Base-by-base conservation (phyloP, 2,113 vertebrate species). In the Paedocypris sp. region DNA sequence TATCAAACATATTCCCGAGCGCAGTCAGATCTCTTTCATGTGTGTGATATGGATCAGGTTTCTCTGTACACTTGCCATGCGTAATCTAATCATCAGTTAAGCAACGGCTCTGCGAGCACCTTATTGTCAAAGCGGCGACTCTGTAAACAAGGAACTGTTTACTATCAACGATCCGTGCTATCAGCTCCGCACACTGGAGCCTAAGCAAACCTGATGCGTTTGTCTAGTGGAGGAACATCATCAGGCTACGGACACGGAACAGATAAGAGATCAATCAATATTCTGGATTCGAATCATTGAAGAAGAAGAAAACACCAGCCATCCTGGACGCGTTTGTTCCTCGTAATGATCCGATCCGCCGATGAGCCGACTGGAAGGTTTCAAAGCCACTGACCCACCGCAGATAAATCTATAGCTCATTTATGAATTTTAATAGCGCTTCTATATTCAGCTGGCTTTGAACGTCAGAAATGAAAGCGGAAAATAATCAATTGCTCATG, bases 31-130 rank as follows among this genome's bases (percentile, higher is more conserved):
- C 54, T 58, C 38, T 58, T 58, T 43, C 54, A 58, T 58, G 54
- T 45, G 26, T 31, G 25, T 43, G 16, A 11, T 41, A 56, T 43
- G 22, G 54, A 43, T 58, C 25, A 43, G 26, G 26, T 58, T 58
- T 20, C 39, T 10, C 38, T 42, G 54, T 32, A 58, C 54, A 58
- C 26, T 43, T 31, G 26, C 15, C 16, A n/a, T 41, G 36, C 18
- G 54, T 58, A 58, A 58, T 58, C 39, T 43, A 58, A 58, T 58
- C 54, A 42, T 43, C 54, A 58, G 38, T 43, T 31, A 22, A 58
- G 39, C 39, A 57, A 31, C 25, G 16, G 15, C 38, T 16, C 54
- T 42, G 54, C 39, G 38, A 58, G 54, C 36, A 43, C 38, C 54
- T 58, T 43, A 58, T 58, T 58, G 54, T 45, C 54, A 58, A 43